Conservation (phyloP, 2,797 vertebrate genomes). For the Coregonus suidteri region DNA sequence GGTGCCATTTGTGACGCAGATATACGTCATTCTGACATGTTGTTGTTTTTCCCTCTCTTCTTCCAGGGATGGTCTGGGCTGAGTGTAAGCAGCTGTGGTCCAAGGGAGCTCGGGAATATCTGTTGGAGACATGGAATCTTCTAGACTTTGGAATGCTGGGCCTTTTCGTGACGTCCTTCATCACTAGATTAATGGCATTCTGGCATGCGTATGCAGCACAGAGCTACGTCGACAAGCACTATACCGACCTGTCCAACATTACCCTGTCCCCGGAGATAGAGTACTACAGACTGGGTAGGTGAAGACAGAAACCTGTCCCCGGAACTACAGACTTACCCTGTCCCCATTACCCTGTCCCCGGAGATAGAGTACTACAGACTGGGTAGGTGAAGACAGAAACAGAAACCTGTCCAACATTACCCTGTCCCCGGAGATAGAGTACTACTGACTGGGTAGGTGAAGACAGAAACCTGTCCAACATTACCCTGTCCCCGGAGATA, state of each 20-base stretch:
- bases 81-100: slow-evolving; percentile 96
- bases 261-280: slow-evolving; percentile 86
- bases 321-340: no score
- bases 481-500: slow-evolving; percentile 83
- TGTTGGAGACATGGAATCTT: slow-evolving; percentile 95
- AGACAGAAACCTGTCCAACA: slow-evolving; percentile 68
- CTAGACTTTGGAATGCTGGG: slow-evolving; percentile 94
- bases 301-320: slow-evolving; percentile 54
- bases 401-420: slow-evolving; percentile 75
- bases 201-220: slow-evolving; percentile 92
- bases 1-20: not conserved
- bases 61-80: slow-evolving; percentile 93
- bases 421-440: slow-evolving; percentile 86
- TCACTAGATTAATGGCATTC: slow-evolving; percentile 94
- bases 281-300: slow-evolving; percentile 94
- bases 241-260: slow-evolving; percentile 80
- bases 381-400: slow-evolving; percentile 76
- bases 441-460: slow-evolving; percentile 91
- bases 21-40: not conserved
- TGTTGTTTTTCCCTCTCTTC: not conserved
- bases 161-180: slow-evolving; percentile 93
- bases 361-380: slow-evolving; percentile 92
- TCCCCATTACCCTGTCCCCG: slow-evolving; percentile 80
- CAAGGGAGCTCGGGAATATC: slow-evolving; percentile 91
- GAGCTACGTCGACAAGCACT: slow-evolving; percentile 82